Evolutionary conservation across 1,140 invertebrate species (phyloP), one percentile per base, ranked within the genome.

Genomic region (Brachionus koreanus): DNA sequence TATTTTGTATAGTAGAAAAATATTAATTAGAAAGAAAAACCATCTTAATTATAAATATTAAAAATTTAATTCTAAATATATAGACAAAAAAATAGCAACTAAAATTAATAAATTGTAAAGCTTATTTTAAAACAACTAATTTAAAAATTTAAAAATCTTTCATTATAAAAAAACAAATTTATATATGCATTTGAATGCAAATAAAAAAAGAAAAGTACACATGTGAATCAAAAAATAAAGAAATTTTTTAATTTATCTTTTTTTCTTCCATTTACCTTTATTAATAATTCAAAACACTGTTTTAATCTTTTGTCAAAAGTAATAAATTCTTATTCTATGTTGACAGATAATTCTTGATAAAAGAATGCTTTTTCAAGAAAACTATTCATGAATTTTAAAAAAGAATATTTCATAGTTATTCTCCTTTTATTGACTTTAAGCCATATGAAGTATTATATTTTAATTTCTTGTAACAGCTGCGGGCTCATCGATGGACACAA

Each of bases 41-140:
- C 29, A 29, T 29, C 29, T 3, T 3, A 29, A 29, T 29, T 3
- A 29, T 29, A 2, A 29, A 3, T 1, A 29, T 29, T 3, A 29
- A 29, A n/a, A n/a, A n/a, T n/a, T n/a, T n/a, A n/a, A n/a, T n/a
- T n/a, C n/a, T n/a, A n/a, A n/a, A n/a, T n/a, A n/a, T n/a, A n/a
- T 69, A 19, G 65, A 69, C 65, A 65, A 69, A 69, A 16, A 23
- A 69, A 42, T 4, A 19, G 65, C 65, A 39, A 12, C 37, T 10
- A 69, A 69, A 37, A 16, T 69, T 12, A 33, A 6, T 16, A 19
- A 69, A 69, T 19, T 69, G 65, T 69, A 69, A 69, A 69, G 65
- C 33, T 69, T 16, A 16, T 69, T 69, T n/a, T 69, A 37, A 57
- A 57, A 57, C 19, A 57, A 23, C 9, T 6, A 7, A 57, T 69